A percentile compares a stretch with the other conserved stretches of the same genome.
phyloP scores from a whole-genome alignment of 2,113 vertebrate genomes.

The Takifugu flavidus region DNA sequence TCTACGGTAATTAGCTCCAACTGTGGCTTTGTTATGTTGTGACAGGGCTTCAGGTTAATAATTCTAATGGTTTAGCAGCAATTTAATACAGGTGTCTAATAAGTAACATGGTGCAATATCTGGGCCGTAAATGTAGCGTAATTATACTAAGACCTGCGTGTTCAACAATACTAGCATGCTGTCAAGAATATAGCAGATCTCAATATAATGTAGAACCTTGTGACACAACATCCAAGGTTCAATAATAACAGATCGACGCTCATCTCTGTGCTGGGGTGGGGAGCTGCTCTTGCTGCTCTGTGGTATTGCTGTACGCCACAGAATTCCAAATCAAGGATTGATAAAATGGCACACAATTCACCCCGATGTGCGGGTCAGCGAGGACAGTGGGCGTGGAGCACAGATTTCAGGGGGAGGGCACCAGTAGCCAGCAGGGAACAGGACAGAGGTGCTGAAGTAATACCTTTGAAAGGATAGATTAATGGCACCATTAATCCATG shows the following conservation, averaged over 20 bases:
- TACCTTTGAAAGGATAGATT: slow-evolving; percentile 69
- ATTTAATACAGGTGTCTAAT: too few species aligned
- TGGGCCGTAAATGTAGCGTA: too few species aligned
- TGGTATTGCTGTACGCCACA: slow-evolving; percentile 29
- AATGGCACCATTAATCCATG: slow-evolving; percentile 66
- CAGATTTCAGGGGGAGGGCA: background rate
- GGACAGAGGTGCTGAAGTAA: slow-evolving; percentile 61
- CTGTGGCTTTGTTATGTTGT: too few species aligned
- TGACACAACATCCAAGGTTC: too few species aligned
- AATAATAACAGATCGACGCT: background rate
- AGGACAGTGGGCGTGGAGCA: slow-evolving; percentile 14
- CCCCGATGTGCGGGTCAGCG: slow-evolving; percentile 46
- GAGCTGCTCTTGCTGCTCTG: slow-evolving; percentile 15
- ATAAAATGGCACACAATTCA: slow-evolving; percentile 34
- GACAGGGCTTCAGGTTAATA: too few species aligned
- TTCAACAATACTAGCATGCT: too few species aligned
- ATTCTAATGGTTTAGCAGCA: too few species aligned
- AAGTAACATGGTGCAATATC: too few species aligned
- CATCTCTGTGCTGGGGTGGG: background rate
- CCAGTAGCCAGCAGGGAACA: background rate
- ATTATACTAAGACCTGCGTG: too few species aligned
- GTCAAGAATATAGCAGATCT: too few species aligned
- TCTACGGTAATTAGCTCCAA: too few species aligned
- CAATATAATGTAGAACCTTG: too few species aligned
- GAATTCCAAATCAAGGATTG: slow-evolving; percentile 18